phyloP scores from a whole-genome alignment of 2,888 invertebrate species.

The Isoperla grammatica region DNA sequence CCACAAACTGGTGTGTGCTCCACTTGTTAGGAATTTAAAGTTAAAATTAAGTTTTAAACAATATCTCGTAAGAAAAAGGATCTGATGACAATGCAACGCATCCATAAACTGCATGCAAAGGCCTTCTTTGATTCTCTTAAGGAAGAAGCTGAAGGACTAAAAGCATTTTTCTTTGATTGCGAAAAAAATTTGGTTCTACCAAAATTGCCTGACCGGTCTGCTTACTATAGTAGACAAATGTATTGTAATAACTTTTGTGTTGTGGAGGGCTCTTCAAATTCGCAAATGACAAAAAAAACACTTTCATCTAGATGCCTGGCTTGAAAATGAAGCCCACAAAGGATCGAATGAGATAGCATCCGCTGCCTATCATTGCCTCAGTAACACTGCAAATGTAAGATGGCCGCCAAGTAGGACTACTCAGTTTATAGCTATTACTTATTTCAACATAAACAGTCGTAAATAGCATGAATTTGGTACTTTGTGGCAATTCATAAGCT shows the following conservation, averaged over 20 bases:
- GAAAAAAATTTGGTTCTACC: neutral
- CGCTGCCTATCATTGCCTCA: conserved; percentile 10
- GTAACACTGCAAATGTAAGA: no score
- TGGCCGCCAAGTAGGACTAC: no score
- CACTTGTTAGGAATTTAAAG: neutral
- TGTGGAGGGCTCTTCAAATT: neutral
- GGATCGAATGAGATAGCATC: conserved; percentile 17
- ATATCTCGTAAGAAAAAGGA: neutral
- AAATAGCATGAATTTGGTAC: no score
- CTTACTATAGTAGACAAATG: conserved; percentile 13
- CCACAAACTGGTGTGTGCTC: conserved; percentile 1
- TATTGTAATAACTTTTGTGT: conserved; percentile 12
- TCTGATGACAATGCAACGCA: no score
- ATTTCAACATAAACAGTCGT: no score
- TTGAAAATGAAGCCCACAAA: conserved; percentile 11
- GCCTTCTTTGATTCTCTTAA: conserved; percentile 11
- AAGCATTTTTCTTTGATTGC: conserved; percentile 3
- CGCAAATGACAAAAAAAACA: neutral
- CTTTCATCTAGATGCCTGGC: neutral
- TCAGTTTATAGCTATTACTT: no score
- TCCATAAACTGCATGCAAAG: conserved; percentile 9
- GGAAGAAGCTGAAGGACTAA: neutral
- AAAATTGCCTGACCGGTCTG: conserved; percentile 8
- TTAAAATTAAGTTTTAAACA: neutral
- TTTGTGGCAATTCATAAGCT: no score